Percentiles rank a stretch among this genome's conserved stretches.
phyloP scores from a whole-genome alignment of 1,140 invertebrate species.

The Tetramorium parvispinum region DNA sequence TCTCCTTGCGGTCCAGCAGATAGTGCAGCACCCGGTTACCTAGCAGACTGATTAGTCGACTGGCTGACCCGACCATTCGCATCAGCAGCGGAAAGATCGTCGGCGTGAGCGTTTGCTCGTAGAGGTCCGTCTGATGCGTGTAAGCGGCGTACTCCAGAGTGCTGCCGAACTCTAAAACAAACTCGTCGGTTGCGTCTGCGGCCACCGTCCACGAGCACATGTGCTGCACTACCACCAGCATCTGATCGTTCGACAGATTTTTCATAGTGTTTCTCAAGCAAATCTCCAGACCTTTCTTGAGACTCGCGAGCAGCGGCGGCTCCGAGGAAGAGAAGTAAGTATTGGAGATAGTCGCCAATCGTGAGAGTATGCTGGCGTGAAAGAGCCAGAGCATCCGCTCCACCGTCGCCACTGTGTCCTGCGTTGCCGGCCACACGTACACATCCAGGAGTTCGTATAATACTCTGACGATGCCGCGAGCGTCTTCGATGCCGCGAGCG shows the following conservation, averaged over 20 bases:
- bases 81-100: conserved; percentile 84
- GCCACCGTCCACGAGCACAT: conserved; percentile 81
- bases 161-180: conserved; percentile 83
- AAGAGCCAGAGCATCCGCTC: conserved; percentile 85
- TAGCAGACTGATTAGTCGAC: conserved; percentile 84
- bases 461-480: conserved; percentile 79
- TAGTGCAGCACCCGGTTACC: conserved; percentile 86
- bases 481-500: conserved; percentile 53
- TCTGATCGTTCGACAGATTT: conserved; percentile 81
- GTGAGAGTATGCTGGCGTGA: conserved; percentile 79
- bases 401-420: conserved; percentile 79
- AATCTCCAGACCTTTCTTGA: conserved; percentile 80
- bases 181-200: conserved; percentile 77
- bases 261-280: conserved; percentile 83
- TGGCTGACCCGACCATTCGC: conserved; percentile 84
- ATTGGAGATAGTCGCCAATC: conserved; percentile 36
- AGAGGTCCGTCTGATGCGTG: conserved; percentile 81
- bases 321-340: background rate
- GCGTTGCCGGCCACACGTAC: conserved; percentile 84
- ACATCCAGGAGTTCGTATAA: conserved; percentile 84
- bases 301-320: conserved; percentile 43
- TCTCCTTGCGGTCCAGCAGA: conserved; percentile 86
- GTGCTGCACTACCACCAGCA: conserved; percentile 80
- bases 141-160: conserved; percentile 85
- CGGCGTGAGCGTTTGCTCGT: conserved; percentile 82